phyloP scores from a whole-genome alignment of 2,888 invertebrate genomes.

The Caenorhabditis virilis region DNA sequence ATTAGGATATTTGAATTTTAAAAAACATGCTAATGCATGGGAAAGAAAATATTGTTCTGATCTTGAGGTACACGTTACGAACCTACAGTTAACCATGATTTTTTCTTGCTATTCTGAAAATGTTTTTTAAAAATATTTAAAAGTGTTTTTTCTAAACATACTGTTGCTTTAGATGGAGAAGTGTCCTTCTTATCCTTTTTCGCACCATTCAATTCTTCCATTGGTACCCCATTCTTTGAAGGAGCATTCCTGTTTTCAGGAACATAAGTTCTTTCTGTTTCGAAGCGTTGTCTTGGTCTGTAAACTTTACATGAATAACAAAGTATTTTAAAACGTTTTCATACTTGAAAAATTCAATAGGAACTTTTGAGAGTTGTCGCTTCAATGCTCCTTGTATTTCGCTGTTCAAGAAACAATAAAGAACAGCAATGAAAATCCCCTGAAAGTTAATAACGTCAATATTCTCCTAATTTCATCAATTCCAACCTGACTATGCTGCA shows the following conservation, averaged over 20 bases:
- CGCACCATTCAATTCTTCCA: constrained; percentile 58
- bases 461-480: not conserved
- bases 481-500: constrained; percentile 73
- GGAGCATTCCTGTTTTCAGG: constrained; percentile 54
- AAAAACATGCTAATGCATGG: too few species aligned
- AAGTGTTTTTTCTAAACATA: too few species aligned
- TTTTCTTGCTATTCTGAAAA: too few species aligned
- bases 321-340: not conserved
- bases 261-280: constrained; percentile 65
- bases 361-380: constrained; percentile 62
- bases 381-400: constrained; percentile 68
- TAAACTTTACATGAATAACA: not conserved
- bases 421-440: constrained; percentile 68
- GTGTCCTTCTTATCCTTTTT: not conserved
- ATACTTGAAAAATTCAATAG: constrained; percentile 52
- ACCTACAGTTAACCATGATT: too few species aligned
- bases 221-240: constrained; percentile 60
- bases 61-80: too few species aligned
- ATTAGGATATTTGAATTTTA: too few species aligned
- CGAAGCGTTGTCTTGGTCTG: constrained; percentile 54
- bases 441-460: too few species aligned
- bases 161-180: too few species aligned
- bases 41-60: too few species aligned
- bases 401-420: constrained; percentile 66
- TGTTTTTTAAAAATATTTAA: too few species aligned